Conservation (phyloP, 2,797 vertebrate genomes). For the Pseudocheirus occidentalis region DNA sequence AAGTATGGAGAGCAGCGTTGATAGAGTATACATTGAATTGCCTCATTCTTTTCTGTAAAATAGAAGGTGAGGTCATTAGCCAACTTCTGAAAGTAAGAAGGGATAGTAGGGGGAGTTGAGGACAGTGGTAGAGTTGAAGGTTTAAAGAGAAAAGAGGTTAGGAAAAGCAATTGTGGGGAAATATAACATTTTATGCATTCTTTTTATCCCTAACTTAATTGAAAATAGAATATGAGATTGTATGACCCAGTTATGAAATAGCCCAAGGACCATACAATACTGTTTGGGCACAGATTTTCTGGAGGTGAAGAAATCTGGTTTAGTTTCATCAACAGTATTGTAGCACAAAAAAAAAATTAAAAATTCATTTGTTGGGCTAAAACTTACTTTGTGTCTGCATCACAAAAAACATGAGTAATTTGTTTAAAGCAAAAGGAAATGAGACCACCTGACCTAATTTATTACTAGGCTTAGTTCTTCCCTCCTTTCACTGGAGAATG, state of each 20-base stretch:
- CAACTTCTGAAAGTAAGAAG: not conserved
- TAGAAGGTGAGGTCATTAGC: not conserved
- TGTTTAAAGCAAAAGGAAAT: constrained; percentile 48
- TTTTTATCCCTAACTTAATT: not conserved
- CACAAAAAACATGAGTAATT: constrained; percentile 33
- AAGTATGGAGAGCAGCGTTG: not conserved
- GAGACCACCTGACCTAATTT: constrained; percentile 12
- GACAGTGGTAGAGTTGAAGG: not conserved
- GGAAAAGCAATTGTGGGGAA: not conserved
- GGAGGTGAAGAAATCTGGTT: not conserved
- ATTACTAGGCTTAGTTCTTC: not conserved
- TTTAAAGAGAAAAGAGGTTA: not conserved
- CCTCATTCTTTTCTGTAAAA: not conserved
- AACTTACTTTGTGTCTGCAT: constrained; percentile 29
- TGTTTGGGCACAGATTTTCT: not conserved
- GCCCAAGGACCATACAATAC: not conserved
- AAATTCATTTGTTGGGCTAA: constrained; percentile 5
- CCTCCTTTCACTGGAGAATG: not conserved
- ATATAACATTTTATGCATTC: not conserved
- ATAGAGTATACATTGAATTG: not conserved
- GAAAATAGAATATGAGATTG: not conserved
- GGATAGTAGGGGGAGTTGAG: not conserved
- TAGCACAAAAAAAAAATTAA: not conserved
- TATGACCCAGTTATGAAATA: not conserved
- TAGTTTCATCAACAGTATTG: constrained; percentile 39